Conservation (phyloP, 2,113 vertebrate species). For the Alaudala cheleensis region DNA sequence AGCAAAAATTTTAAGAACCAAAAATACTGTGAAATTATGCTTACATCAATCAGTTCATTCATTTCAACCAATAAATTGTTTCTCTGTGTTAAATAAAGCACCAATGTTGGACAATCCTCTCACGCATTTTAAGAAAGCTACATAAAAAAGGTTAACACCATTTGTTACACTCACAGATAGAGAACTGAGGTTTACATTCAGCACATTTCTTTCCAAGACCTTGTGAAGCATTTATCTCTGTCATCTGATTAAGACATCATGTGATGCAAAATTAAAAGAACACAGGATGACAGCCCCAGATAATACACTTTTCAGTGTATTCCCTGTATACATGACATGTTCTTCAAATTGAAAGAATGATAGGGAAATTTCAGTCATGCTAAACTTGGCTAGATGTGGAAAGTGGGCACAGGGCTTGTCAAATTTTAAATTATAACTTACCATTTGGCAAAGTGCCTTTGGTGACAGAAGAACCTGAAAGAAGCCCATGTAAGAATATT, state of each 20-base stretch:
- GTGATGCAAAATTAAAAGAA: neutral
- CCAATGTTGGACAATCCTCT: neutral
- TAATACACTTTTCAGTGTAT: neutral
- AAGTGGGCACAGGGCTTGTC: neutral
- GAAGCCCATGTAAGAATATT: neutral
- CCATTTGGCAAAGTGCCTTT: neutral
- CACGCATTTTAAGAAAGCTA: neutral
- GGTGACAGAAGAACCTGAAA: neutral
- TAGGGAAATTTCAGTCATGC: neutral
- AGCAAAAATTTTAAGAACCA: neutral
- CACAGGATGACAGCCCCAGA: neutral
- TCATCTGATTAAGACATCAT: neutral
- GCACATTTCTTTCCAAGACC: neutral
- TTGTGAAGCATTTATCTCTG: neutral
- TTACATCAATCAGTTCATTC: neutral
- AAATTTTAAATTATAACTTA: neutral
- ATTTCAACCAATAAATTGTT: neutral
- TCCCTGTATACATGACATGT: fast-evolving
- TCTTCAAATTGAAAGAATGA: neutral
- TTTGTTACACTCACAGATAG: neutral
- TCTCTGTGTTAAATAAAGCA: neutral
- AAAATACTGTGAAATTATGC: neutral
- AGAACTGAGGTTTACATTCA: neutral
- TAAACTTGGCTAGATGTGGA: neutral
- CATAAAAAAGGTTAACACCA: neutral